A percentile compares a stretch with the other conserved stretches of the same genome.
Evolutionary conservation across 2,888 invertebrate species (phyloP).

Genomic region (Epinotia nisella): DNA sequence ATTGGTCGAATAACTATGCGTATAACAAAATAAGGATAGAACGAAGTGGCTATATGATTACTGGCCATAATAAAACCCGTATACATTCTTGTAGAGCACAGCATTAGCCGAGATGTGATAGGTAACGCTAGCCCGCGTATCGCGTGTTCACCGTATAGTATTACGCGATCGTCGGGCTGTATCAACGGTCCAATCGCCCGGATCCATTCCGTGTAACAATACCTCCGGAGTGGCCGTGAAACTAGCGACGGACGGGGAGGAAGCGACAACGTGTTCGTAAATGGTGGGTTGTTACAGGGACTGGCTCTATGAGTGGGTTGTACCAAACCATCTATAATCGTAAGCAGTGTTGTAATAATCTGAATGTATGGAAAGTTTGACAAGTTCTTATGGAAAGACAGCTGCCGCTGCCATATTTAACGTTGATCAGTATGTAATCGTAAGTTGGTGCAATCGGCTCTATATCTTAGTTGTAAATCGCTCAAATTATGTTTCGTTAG

Average conservation of each 20-base stretch:
- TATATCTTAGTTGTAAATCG: no score
- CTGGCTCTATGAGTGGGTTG: no score
- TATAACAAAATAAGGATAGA: neutral
- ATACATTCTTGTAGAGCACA: constrained; percentile 43
- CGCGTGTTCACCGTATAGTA: constrained; percentile 77
- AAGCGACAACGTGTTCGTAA: constrained; percentile 11
- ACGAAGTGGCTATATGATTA: neutral
- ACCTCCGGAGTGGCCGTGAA: constrained; percentile 66
- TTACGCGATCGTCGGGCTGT: constrained; percentile 81
- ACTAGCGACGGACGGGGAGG: constrained; percentile 48
- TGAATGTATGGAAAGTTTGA: no score
- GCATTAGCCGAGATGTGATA: constrained; percentile 66
- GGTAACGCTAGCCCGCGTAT: constrained; percentile 81
- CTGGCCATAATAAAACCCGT: constrained; percentile 31
- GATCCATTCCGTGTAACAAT: constrained; percentile 84
- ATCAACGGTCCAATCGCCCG: constrained; percentile 83
- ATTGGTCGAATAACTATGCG: neutral
- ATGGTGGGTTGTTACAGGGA: no score
- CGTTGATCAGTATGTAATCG: no score
- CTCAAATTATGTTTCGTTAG: no score
- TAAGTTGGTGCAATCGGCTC: neutral
- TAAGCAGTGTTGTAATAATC: no score
- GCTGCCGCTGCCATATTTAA: no score
- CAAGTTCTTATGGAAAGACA: no score
- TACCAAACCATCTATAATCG: no score